phyloP scores from a whole-genome alignment of 2,797 vertebrate genomes.

The Phylloscopus collybita region DNA sequence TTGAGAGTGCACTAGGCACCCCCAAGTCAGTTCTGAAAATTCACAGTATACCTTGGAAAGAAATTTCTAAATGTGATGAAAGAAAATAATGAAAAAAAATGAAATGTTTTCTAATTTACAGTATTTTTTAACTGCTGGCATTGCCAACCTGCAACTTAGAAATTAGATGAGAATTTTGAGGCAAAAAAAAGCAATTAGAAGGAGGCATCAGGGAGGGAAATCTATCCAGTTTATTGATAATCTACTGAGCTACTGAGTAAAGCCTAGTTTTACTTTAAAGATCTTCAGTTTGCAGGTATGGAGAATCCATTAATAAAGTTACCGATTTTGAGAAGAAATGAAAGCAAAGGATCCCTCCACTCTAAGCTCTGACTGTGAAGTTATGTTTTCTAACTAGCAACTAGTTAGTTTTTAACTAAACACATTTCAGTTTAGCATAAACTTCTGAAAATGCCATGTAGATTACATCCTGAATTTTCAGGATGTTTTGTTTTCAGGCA shows the following conservation, averaged over 20 bases:
- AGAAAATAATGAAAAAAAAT: slow-evolving; percentile 28
- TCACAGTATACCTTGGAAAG: slow-evolving; percentile 10
- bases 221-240: neutral
- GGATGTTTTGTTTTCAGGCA: neutral
- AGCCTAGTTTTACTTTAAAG: neutral
- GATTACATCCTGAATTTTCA: neutral
- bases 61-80: neutral
- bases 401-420: neutral
- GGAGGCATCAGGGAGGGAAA: neutral
- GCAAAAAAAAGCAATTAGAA: slow-evolving; percentile 3
- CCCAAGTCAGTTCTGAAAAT: slow-evolving; percentile 24
- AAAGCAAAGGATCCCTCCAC: neutral
- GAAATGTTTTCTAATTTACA: slow-evolving; percentile 7
- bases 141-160: neutral
- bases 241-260: neutral
- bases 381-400: neutral
- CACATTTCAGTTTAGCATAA: neutral
- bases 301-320: neutral
- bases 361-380: neutral
- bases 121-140: slow-evolving; percentile 20
- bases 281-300: neutral
- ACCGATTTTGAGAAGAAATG: neutral
- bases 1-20: slow-evolving; percentile 57
- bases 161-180: neutral
- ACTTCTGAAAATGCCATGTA: neutral